phyloP scores from a whole-genome alignment of 2,113 vertebrate species.

The Tringa solitaria region DNA sequence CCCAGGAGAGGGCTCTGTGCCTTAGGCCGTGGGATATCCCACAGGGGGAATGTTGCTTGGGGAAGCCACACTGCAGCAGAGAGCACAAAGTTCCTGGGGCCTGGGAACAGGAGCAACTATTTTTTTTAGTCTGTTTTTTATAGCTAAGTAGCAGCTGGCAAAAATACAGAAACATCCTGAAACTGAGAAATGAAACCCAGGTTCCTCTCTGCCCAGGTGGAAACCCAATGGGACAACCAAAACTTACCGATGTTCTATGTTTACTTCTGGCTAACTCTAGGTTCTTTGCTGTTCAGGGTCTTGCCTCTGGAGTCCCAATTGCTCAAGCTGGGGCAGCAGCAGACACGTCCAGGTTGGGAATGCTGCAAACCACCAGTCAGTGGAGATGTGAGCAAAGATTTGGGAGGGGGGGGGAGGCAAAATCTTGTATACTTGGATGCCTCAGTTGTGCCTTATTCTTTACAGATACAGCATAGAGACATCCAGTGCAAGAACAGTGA shows the following conservation, averaged over 20 bases:
- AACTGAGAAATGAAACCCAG: not conserved
- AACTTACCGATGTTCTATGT: fast-evolving
- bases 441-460: not conserved
- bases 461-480: not conserved
- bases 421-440: not conserved
- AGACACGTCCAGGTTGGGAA: not conserved
- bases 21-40: fast-evolving
- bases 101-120: not conserved
- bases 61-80: not conserved
- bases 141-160: not conserved
- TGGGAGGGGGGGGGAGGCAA: fast-evolving
- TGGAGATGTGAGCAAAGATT: not conserved
- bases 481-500: not conserved
- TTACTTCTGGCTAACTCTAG: not conserved
- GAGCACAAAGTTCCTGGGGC: not conserved
- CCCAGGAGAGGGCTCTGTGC: not conserved
- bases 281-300: not conserved
- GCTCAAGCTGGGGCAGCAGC: not conserved
- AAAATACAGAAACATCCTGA: not conserved
- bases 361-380: not conserved
- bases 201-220: not conserved
- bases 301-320: not conserved
- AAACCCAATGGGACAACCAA: not conserved
- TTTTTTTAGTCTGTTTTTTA: not conserved
- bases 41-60: not conserved